phyloP scores from a whole-genome alignment of 2,888 invertebrate species.

The Invenusta paracnida region DNA sequence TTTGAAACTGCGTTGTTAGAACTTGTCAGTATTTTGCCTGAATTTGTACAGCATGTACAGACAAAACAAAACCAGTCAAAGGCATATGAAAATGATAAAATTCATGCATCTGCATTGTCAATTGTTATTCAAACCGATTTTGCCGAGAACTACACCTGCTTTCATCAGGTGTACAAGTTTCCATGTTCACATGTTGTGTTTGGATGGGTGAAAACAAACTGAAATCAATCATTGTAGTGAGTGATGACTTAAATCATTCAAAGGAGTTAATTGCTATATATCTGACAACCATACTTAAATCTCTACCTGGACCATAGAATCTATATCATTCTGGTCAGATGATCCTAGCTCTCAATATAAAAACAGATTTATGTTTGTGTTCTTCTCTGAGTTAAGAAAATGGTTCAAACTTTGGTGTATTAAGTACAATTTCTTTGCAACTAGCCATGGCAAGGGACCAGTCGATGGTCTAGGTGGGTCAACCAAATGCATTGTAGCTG shows the following conservation, averaged over 20 bases:
- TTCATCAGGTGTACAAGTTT: not conserved
- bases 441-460: not conserved
- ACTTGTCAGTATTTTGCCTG: conserved; percentile 5
- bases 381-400: not conserved
- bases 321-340: not conserved
- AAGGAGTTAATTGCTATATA: not conserved
- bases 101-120: not conserved
- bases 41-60: not conserved
- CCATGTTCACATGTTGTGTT: not conserved
- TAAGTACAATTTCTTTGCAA: not conserved
- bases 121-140: not conserved
- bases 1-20: not conserved
- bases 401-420: not conserved
- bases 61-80: not conserved
- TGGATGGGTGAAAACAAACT: not conserved
- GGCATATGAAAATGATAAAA: not conserved
- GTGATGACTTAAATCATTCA: not conserved
- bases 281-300: not conserved
- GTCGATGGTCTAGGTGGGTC: not conserved
- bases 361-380: not conserved
- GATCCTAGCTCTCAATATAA: not conserved
- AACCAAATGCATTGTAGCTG: too few relatives aligned
- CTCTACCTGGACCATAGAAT: not conserved
- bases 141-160: not conserved
- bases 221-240: not conserved